phyloP scores from a whole-genome alignment of 2,797 vertebrate species.

The Siniperca scherzeri region DNA sequence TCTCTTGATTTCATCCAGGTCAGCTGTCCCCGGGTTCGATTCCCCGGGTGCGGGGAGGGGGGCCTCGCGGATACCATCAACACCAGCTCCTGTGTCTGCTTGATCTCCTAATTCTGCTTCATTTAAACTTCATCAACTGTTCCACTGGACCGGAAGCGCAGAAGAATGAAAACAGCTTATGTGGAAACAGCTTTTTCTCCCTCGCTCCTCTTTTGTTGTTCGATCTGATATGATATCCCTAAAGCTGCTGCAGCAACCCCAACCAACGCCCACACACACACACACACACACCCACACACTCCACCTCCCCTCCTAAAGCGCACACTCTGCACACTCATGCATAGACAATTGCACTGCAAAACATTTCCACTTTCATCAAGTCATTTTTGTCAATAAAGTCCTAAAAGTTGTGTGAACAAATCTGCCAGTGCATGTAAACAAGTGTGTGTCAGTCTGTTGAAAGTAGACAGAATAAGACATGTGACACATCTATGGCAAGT shows the following conservation, averaged over 20 bases:
- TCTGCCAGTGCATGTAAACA: background rate
- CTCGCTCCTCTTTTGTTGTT: slow-evolving; percentile 84
- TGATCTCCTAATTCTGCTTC: slow-evolving; percentile 99
- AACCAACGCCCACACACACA: slow-evolving; percentile 25
- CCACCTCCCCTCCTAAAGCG: slow-evolving; percentile 12
- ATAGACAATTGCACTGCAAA: slow-evolving; percentile 39
- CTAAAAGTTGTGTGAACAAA: slow-evolving; percentile 5
- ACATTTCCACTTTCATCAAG: background rate
- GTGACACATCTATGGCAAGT: background rate
- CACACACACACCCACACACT: background rate
- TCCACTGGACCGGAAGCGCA: slow-evolving; percentile 99
- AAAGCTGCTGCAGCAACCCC: slow-evolving; percentile 67
- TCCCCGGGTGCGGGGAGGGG: slow-evolving; percentile 59
- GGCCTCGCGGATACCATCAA: slow-evolving; percentile 82
- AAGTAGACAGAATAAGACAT: background rate
- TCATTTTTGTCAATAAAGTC: slow-evolving; percentile 1
- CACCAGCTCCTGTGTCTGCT: slow-evolving; percentile 85
- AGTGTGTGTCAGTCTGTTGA: background rate
- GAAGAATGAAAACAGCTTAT: slow-evolving; percentile 93
- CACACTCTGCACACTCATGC: slow-evolving; percentile 4
- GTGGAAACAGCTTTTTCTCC: slow-evolving; percentile 79
- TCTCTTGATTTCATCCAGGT: slow-evolving; percentile 88
- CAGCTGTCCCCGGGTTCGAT: slow-evolving; percentile 82
- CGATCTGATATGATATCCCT: slow-evolving; percentile 85
- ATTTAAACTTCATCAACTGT: slow-evolving; percentile 99